A percentile compares a stretch with the other conserved stretches of the same genome.
phyloP scores from a whole-genome alignment of 2,888 invertebrate species.

The Cheilosia vulpina region DNA sequence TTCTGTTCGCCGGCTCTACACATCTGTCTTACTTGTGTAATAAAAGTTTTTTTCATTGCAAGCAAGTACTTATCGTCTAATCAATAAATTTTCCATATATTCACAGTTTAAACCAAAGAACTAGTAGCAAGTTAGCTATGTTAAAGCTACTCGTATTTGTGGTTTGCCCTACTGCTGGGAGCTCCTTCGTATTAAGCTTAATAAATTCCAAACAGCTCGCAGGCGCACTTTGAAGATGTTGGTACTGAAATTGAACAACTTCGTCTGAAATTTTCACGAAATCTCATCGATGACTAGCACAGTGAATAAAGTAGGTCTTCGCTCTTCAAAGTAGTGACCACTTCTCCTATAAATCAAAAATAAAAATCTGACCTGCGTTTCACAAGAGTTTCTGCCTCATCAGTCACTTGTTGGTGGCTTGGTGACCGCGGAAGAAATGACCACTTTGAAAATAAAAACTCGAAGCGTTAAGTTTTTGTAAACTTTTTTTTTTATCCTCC shows the following conservation, averaged over 20 bases:
- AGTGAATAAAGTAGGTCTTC: no score
- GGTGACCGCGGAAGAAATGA: not conserved
- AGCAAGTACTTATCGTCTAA: slow-evolving; percentile 20
- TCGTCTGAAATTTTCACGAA: slow-evolving; percentile 84
- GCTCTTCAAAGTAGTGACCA: no score
- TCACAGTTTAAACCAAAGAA: not conserved
- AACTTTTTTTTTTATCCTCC: slow-evolving; percentile 1
- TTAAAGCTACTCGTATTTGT: slow-evolving; percentile 44
- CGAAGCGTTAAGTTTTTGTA: not conserved
- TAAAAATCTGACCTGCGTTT: no score
- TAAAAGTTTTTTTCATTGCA: slow-evolving; percentile 2
- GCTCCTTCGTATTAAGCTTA: slow-evolving; percentile 88
- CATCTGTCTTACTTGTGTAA: not conserved
- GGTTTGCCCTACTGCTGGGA: slow-evolving; percentile 50
- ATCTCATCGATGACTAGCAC: slow-evolving; percentile 84
- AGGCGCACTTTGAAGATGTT: slow-evolving; percentile 89
- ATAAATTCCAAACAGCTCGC: slow-evolving; percentile 89
- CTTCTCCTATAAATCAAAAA: no score
- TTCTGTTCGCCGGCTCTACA: slow-evolving; percentile 24
- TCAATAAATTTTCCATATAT: slow-evolving; percentile 36
- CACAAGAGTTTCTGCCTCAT: no score
- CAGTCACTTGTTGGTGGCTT: not conserved
- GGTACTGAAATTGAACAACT: slow-evolving; percentile 90
- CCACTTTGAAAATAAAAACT: not conserved
- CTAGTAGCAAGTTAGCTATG: slow-evolving; percentile 14